Conservation (phyloP, 2,113 vertebrate species). For the Ovibos moschatus region DNA sequence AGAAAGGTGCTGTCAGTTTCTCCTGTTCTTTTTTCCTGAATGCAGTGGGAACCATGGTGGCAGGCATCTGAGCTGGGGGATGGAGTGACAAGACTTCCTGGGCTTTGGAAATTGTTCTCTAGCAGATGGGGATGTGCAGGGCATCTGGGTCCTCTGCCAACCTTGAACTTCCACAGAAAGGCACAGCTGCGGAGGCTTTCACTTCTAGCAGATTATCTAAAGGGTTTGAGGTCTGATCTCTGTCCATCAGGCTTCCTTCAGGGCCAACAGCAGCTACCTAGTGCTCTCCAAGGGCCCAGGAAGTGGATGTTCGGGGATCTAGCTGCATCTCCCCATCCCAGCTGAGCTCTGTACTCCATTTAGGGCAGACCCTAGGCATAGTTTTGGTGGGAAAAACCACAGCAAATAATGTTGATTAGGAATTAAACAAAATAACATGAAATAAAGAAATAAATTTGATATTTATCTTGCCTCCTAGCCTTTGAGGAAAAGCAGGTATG, state of each 20-base stretch:
- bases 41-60: neutral
- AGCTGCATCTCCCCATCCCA: neutral
- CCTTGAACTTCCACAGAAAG: neutral
- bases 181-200: rapidly evolving
- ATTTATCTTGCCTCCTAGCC: neutral
- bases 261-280: neutral
- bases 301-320: neutral
- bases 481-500: neutral
- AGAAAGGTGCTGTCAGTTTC: neutral
- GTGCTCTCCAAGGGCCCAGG: neutral
- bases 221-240: neutral
- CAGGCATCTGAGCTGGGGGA: neutral
- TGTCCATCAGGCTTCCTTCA: neutral
- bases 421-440: constrained; percentile 22
- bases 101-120: neutral
- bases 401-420: neutral
- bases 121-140: too few relatives aligned
- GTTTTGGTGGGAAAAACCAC: neutral
- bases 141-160: neutral
- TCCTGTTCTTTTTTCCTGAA: neutral
- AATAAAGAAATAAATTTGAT: neutral
- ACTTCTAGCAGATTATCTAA: neutral
- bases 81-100: neutral
- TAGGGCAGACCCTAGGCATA: neutral
- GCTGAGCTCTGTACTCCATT: neutral